Percentiles rank a stretch among this genome's conserved stretches.
These are phyloP conservation scores for Hiodon alosoides DNA, from an alignment of 2,113 vertebrate species.

Conservation along the genomic window DNA sequence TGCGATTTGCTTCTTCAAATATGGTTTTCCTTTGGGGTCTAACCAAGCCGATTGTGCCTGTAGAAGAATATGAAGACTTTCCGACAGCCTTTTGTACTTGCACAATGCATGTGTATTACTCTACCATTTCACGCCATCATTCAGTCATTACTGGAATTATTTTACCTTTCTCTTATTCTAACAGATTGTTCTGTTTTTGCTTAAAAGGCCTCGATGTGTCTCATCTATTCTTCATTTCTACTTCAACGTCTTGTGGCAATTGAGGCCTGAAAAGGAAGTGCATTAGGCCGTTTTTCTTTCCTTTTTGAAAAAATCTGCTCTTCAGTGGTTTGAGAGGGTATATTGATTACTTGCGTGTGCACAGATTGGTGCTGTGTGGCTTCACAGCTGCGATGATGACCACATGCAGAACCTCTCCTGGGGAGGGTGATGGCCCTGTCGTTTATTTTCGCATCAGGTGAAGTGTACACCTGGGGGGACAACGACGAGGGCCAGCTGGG, in stretches of 20 bases:
- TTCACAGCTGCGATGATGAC: neutral
- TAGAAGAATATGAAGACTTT: neutral
- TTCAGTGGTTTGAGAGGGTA: neutral
- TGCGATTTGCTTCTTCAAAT: no score
- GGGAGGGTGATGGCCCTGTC: constrained; percentile 21
- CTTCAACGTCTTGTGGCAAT: neutral
- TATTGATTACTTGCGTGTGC: neutral
- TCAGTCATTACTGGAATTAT: neutral
- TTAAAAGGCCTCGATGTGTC: neutral
- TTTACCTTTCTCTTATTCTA: neutral
- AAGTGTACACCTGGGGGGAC: constrained; percentile 97
- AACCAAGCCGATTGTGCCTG: neutral
- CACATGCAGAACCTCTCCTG: no score
- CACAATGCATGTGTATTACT: neutral
- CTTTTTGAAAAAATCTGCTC: neutral
- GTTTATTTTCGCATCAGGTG: constrained; percentile 63
- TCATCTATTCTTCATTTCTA: neutral
- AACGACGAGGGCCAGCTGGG: constrained; percentile 97
- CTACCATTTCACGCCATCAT: neutral
- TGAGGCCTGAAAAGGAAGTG: neutral
- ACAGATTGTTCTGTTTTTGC: neutral
- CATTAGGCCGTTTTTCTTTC: no score
- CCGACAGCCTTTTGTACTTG: neutral
- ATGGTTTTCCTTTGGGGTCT: no score
- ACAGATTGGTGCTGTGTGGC: neutral